Conservation (phyloP, 2,888 invertebrate species). For the Pristionchus arcanus region DNA sequence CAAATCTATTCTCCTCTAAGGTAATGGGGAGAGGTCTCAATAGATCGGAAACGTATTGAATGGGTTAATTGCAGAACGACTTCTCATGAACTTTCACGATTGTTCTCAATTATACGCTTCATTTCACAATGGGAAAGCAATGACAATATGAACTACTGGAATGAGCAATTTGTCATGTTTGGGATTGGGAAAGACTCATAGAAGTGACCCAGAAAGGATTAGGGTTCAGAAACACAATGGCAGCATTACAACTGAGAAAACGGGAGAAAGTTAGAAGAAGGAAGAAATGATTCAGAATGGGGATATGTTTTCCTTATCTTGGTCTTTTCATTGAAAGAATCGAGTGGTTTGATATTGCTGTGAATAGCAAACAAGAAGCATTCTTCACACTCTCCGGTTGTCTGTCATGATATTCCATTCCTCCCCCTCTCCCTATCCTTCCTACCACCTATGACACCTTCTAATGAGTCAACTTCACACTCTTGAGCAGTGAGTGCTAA, state of each 20-base stretch:
- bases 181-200: background rate
- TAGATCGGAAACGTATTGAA: conserved; percentile 9
- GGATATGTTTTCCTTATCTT: background rate
- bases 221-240: conserved; percentile 6
- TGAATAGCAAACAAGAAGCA: conserved; percentile 9
- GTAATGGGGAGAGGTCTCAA: conserved; percentile 27
- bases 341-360: conserved; percentile 36
- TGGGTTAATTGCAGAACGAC: conserved; percentile 31
- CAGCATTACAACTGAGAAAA: background rate
- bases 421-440: background rate
- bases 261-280: background rate
- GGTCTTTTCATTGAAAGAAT: conserved; percentile 2
- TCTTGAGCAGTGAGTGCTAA: conserved; percentile 13
- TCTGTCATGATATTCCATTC: conserved; percentile 5
- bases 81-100: conserved; percentile 34
- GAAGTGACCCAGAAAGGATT: conserved; percentile 23
- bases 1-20: conserved; percentile 24
- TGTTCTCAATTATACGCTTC: conserved; percentile 28
- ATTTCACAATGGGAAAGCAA: background rate
- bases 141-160: background rate
- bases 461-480: conserved; percentile 44
- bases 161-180: background rate
- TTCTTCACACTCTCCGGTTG: background rate
- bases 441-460: conserved; percentile 2
- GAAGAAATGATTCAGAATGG: background rate